phyloP scores from a whole-genome alignment of 2,888 invertebrate genomes.

The Melinopterus prodromus region DNA sequence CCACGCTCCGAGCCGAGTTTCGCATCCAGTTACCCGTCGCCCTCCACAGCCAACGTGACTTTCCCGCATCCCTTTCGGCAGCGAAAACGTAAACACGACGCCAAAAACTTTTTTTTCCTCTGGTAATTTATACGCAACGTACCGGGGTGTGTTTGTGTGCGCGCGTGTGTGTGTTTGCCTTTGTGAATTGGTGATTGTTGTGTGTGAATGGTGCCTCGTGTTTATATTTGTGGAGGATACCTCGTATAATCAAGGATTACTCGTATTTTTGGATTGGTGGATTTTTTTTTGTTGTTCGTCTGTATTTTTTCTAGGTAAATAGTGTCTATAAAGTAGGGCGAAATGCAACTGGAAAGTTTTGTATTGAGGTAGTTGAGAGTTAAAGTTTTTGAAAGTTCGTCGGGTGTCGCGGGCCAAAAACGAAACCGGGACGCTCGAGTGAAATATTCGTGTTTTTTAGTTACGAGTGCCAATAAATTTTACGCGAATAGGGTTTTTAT shows the following conservation, averaged over 20 bases:
- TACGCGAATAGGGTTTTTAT: no score
- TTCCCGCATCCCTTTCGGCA: neutral
- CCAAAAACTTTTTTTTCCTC: neutral
- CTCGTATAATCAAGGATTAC: neutral
- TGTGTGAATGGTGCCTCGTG: neutral
- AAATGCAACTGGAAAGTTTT: neutral
- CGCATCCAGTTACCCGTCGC: neutral
- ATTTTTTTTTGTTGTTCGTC: neutral
- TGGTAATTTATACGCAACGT: neutral
- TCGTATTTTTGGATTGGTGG: neutral
- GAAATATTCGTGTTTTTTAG: no score
- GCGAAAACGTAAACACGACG: neutral
- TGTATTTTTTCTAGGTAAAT: neutral
- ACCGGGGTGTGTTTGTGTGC: neutral
- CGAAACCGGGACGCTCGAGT: no score
- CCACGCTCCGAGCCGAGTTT: neutral
- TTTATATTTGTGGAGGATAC: neutral
- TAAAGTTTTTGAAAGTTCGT: neutral
- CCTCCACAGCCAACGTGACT: neutral
- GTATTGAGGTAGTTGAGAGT: neutral
- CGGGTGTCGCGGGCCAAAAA: no score
- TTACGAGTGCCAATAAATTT: no score
- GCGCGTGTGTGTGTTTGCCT: neutral
- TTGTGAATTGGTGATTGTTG: neutral
- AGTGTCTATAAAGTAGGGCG: neutral